phyloP scores from a whole-genome alignment of 2,888 invertebrate genomes.

The Morpho deidamia region DNA sequence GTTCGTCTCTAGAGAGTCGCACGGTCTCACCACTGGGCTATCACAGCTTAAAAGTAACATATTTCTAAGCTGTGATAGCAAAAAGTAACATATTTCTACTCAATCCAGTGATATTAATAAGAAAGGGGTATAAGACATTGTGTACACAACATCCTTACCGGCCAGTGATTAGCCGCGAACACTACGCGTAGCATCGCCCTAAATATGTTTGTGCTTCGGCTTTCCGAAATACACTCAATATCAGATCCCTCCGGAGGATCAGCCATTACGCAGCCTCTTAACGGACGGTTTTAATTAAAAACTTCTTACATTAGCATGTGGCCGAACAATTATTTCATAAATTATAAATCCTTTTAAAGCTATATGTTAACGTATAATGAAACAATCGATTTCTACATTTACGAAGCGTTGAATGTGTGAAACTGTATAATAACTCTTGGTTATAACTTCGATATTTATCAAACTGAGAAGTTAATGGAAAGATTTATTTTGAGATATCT shows the following conservation, averaged over 20 bases:
- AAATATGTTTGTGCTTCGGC: slow-evolving; percentile 76
- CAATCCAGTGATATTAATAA: slow-evolving; percentile 32
- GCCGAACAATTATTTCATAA: slow-evolving; percentile 43
- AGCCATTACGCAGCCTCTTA: slow-evolving; percentile 76
- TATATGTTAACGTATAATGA: too few species aligned
- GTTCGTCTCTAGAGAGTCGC: too few species aligned
- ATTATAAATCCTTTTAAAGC: background rate
- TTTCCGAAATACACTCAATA: slow-evolving; percentile 68
- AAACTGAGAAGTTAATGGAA: too few species aligned
- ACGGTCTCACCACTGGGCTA: too few species aligned
- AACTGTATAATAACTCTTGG: too few species aligned
- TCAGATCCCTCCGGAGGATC: slow-evolving; percentile 71
- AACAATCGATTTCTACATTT: too few species aligned
- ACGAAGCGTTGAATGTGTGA: too few species aligned
- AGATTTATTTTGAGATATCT: too few species aligned
- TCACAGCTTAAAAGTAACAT: too few species aligned
- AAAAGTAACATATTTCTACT: too few species aligned
- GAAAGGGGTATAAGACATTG: slow-evolving; percentile 58
- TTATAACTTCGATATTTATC: too few species aligned
- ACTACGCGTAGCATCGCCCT: slow-evolving; percentile 63
- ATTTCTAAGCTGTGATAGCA: too few species aligned
- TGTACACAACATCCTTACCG: slow-evolving; percentile 53
- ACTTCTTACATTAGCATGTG: slow-evolving; percentile 76
- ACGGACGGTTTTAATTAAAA: slow-evolving; percentile 77
- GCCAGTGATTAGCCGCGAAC: slow-evolving; percentile 68